Base-by-base conservation (phyloP, 2,113 vertebrate species). In the Saccopteryx bilineata region DNA sequence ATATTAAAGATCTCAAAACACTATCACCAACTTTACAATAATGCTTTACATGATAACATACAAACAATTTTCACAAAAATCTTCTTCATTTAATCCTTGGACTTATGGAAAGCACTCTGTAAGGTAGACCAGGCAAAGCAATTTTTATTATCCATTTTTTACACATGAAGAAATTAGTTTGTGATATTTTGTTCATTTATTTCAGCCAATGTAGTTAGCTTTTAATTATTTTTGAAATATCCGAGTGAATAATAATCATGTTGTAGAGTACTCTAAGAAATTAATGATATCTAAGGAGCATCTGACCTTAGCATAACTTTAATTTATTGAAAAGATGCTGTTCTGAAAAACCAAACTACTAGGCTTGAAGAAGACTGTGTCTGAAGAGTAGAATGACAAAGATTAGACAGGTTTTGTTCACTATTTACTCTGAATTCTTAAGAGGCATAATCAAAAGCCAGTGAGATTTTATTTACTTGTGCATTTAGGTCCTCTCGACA, bases 191-290 rank as follows among this genome's bases (percentile, higher is more conserved):
- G 26, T 93, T 93, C 83, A 91, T 85, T 96, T 81, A 81, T 96
- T 93, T 78, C 24, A 88, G 50, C 65, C 68, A 91, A 10, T 61
- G 2, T 78, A 72, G 56, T 84, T 91, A 66, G 56, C 11, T 18
- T 93, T 91, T 26, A 91, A 76, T 93, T 91, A 81, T 95, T 91
- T 86, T 91, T 86, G 50, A 89, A 23, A 86, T 24, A 91, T 60
- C 48, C 60, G n/a, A 93, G 21, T 91, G 82, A 94, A 80, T 93
- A 94, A 88, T 93, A 91, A 93, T 58, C n/a, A 72, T 86, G 26
- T 76, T 1, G 5, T 85, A 85, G 31, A 13, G 4, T 76, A 9
- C 26, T 81, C 21, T 19, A 79, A 78, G n/a, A 93, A 93, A 95
- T 94, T 91, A 89, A 61, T 68, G 31, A 50, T 54, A 52, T 71